Evolutionary conservation across 2,113 vertebrate species (phyloP), one percentile per base, ranked within the genome.

Genomic region (Origma solitaria): DNA sequence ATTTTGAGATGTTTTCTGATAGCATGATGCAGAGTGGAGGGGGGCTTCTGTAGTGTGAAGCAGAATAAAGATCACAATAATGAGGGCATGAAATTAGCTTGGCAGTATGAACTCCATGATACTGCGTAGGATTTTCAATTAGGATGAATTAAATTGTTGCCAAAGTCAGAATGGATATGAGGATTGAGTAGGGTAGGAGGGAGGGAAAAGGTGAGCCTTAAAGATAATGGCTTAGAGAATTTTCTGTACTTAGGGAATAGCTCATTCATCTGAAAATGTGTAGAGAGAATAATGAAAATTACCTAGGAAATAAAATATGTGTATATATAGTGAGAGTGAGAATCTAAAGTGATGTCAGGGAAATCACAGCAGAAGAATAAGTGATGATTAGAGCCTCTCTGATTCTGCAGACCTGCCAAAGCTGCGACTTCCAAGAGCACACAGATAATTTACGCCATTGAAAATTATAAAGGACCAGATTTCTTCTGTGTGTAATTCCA

Each of bases 391-490:
- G 58, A 92, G 71, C 50, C 84, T 49, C 75, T 88, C 37, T 90
- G 81, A 44, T 80, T 65, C 68, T 90, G 65, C 82, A 90, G 90
- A 91, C 82, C 86, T 94, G 93, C 94, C 91, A 95, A 53, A 60
- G 80, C 82, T 92, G 58, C 3, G 0, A 90, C 79, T 95, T 95
- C 78, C 71, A 90, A 95, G 91, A 94, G 85, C 82, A 77, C 54
- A 44, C 82, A 4, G 10, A 80, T 93, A 95, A 96, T 95, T 95
- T 95, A 47, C 10, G 0, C 75, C 54, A 93, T 91, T 95, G 90
- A 92, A 73, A 88, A 95, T 93, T 37, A 94, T 58, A 96, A 95
- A 96, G 56, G 66, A 54, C 35, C 58, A 93, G 70, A 93, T 96
- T 95, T 96, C 84, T 93, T 80, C 78, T 66, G 45, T 62, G 60